Base-by-base conservation (phyloP, 2,888 invertebrate species). In the Nemotelus pantherinus region DNA sequence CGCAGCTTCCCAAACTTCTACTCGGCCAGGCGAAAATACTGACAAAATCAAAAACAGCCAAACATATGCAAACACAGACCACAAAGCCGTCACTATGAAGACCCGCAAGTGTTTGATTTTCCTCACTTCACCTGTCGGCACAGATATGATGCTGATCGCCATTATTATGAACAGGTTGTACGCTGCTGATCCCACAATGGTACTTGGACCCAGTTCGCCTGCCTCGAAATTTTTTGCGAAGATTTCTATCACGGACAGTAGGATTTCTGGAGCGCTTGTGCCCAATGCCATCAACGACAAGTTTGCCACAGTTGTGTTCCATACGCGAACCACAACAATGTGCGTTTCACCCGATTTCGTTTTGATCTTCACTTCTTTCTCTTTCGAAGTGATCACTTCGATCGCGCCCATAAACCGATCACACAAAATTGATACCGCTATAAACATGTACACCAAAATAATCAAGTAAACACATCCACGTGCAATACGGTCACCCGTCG, bases 231-330 rank as follows among this genome's bases (percentile, higher is more conserved):
- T 91, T 86, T 95, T 95, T 65, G 95, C 96, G 86, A 93, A 94
- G 84, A 97, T 95, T 88, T 98, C 98, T 84, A 98, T 97, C 83
- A 98, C 94, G 10, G 97, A 97, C 65, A 98, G 89, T 43, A 98
- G 88, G 84, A 98, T 98, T 88, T 98, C 98, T 2, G 98, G 98
- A 3, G 97, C 97, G 81, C 97, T 97, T 43, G 97, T 74, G 97
- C 97, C 97, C 76, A 98, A 88, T 39, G 98, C 98, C 98, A 98
- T 98, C 80, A 98, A 89, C 4, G 97, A 97, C 83, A 98, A 89
- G 87, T 98, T 98, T 80, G 97, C 97, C 60, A 98, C 97, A 1
- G 98, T 97, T 86, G 97, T 97, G 88, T 98, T 98, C 97, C 97
- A 98, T 79, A 98, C 94, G 80, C 97, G 90, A 47, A 98, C 97